Base-by-base conservation (phyloP, 2,797 vertebrate species). In the Microctenopoma stevenorrisi region DNA sequence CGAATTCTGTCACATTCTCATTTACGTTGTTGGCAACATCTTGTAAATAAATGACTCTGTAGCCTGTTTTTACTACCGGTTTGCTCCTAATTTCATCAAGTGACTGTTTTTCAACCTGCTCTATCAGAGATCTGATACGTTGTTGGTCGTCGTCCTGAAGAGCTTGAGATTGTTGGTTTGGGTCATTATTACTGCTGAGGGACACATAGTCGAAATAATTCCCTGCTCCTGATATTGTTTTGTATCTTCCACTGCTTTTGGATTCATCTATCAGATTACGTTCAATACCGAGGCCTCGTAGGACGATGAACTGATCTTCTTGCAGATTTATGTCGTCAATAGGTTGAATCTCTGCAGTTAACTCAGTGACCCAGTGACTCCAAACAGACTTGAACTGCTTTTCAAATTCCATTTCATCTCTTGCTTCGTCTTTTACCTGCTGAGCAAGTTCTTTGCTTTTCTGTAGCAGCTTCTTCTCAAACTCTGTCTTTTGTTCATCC, bases 361-460 rank as follows among this genome's bases (percentile, higher is more conserved):
- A 40, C 61, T 82, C 66, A 1, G 0, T 2, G 3, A 84, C 50
- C 51, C 11, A 81, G 4, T 0, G 3, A 0, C 7, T 64, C 84
- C 79, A 86, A n/a, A 81, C 43, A 52, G 2, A 5, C 12, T 53
- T 0, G 0, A 88, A 86, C 5, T 79, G 52, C 0, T 22, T 53
- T 42, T 79, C 0, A 0, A 77, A 69, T 57, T 78, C 13, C 5
- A n/a, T 1, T 58, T 73, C 52, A 61, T 18, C 18, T 18, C 18
- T 18, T 18, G 18, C 18, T 81, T 42, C 13, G 67, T 16, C 0
- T 0, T 68, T 43, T 54, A 49, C 59, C 51, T 13, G 1, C 5
- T 18, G 69, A 74, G 83, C 77, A 0, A 82, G 69, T 10, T 86
- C 64, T 80, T 81, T 15, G 7, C 81, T 86, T 52, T 76, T 67